These are phyloP conservation scores for Cladorhizidae sp. DNA, from an alignment of 37 sponge, comb jelly and placozoan genomes.

Conservation along the genomic window DNA sequence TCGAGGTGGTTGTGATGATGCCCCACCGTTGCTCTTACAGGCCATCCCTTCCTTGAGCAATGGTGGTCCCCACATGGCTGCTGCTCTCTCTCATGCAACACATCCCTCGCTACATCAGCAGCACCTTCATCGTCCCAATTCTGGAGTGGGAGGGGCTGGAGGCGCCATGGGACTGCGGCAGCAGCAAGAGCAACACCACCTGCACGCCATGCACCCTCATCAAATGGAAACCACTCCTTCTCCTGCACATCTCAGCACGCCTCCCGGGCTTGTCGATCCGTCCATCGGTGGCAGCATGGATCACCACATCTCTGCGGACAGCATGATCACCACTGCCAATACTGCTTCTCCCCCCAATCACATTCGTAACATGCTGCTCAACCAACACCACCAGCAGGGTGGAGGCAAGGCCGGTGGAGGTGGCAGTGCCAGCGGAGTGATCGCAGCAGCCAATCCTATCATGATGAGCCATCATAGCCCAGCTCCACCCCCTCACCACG, in stretches of 20 bases:
- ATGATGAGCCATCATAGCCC: slow-evolving; percentile 9
- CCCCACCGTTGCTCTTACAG: too few species aligned
- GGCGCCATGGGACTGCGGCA: background rate
- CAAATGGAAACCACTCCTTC: slow-evolving; percentile 1
- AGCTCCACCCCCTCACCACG: background rate
- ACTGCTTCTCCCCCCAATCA: slow-evolving; percentile 48
- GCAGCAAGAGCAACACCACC: background rate
- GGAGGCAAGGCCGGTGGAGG: slow-evolving; percentile 21
- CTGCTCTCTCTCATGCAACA: background rate
- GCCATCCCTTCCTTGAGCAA: background rate
- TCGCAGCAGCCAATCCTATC: slow-evolving; percentile 15
- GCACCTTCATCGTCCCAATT: background rate
- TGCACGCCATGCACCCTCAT: slow-evolving; percentile 9
- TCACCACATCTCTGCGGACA: slow-evolving; percentile 24
- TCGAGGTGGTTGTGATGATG: too few species aligned
- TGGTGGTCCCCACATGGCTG: background rate
- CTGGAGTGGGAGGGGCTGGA: background rate
- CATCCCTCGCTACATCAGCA: slow-evolving; percentile 3
- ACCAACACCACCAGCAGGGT: slow-evolving; percentile 21
- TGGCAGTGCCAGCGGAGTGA: slow-evolving; percentile 5
- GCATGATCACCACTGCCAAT: slow-evolving; percentile 27
- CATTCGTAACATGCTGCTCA: slow-evolving; percentile 36
- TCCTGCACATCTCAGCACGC: background rate
- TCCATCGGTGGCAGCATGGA: background rate
- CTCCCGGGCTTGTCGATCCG: background rate